Percentiles rank a stretch among this genome's conserved stretches.
Evolutionary conservation across 2,797 vertebrate genomes (phyloP).

Genomic region (Taenioides sp.): DNA sequence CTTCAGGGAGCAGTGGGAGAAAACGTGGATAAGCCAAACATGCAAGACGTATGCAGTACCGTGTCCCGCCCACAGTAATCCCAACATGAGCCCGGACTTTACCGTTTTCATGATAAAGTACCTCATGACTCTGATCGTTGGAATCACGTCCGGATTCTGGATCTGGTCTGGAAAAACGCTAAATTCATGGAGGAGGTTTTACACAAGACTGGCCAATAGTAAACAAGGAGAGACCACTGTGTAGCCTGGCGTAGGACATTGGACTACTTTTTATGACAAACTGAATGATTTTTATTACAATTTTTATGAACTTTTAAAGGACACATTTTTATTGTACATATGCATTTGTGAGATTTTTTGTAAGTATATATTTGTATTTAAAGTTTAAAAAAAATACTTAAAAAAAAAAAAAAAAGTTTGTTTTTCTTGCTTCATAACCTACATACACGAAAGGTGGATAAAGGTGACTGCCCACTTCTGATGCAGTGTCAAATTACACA

Average conservation of each 20-base stretch:
- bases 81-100: constrained; percentile 91
- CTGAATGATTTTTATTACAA: constrained; percentile 49
- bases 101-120: constrained; percentile 99
- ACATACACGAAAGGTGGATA: constrained; percentile 16
- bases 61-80: constrained; percentile 83
- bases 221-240: constrained; percentile 94
- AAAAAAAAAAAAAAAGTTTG: constrained; percentile 20
- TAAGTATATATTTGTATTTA: constrained; percentile 97
- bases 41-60: constrained; percentile 92
- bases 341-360: constrained; percentile 86
- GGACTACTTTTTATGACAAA: constrained; percentile 38
- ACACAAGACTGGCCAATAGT: constrained; percentile 90
- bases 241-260: constrained; percentile 61
- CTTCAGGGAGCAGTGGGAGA: constrained; percentile 95
- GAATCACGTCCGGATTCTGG: constrained; percentile 97
- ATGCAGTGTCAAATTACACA: not conserved
- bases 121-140: constrained; percentile 96
- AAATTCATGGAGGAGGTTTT: constrained; percentile 96
- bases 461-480: not conserved
- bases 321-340: constrained; percentile 85
- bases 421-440: constrained; percentile 47
- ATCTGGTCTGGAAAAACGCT: constrained; percentile 98
- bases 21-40: constrained; percentile 89
- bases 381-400: constrained; percentile 67
- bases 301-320: constrained; percentile 32